Evolutionary conservation across 2,888 invertebrate species (phyloP), one percentile per base, ranked within the genome.

Genomic region (Chaitophorus viminalis): DNA sequence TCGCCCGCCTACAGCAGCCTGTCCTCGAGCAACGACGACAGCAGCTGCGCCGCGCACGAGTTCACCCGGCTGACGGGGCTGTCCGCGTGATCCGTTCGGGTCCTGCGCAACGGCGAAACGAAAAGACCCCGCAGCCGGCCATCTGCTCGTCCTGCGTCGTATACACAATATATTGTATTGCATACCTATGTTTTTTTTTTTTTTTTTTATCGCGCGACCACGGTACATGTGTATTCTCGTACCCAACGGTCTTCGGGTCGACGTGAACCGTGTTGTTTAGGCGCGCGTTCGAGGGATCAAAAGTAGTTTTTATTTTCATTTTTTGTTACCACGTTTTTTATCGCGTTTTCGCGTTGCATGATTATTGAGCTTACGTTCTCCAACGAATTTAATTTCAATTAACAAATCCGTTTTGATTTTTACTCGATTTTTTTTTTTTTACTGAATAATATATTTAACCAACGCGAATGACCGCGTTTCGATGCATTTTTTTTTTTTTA

Each of bases 1-100:
- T 78, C 78, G 21, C 70, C 78, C 70, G 78, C 68, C 78, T 78
- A 70, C 36, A 78, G 86, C 54, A 86, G 86, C 21, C 77, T 78
- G 70, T 78, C 86, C 36, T 86, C 86, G 46, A 86, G 78, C 86
- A 86, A 86, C 78, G 86, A 78, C 29, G 86, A 36, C 17, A 78
- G 78, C 54, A 29, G 36, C 25, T 86, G 39, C 46, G 52, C 33
- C 11, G 25, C 78, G 3, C 78, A 78, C n/a, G 78, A 52, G 31
- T 33, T 33, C 21, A 60, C 78, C 11, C 39, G 29, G n/a, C 29
- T 68, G 9, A 75, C 83, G 18, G 11, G 74, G 29, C 14, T 60
- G 18, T 76, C 84, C 31, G 1, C 76, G 65, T 76, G 68, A 76
- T 29, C 8, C 60, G 4, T 0, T 3, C 68, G 29, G 68, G 5